A percentile compares a stretch with the other conserved stretches of the same genome.
Evolutionary conservation across 2,113 vertebrate species (phyloP).

Genomic region (Reinhardtius hippoglossoides): DNA sequence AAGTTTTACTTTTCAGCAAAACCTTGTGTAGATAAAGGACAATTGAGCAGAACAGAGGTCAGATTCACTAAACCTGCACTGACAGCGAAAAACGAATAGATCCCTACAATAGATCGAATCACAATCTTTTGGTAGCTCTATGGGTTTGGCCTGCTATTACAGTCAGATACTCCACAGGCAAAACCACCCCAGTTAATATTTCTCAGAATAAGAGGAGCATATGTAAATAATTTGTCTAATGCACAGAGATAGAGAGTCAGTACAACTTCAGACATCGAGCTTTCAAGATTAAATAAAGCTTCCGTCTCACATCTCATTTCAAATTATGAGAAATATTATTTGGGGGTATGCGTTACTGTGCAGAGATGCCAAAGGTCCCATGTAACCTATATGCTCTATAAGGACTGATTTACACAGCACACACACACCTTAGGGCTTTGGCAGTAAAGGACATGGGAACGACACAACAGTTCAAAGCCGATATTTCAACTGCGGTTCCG

Average conservation of each 20-base stretch:
- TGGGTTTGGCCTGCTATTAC: conserved; percentile 2
- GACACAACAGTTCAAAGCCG: conserved; percentile 12
- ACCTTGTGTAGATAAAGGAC: neutral
- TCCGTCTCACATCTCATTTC: neutral
- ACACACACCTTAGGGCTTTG: conserved; percentile 29
- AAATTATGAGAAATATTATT: conserved; percentile 48
- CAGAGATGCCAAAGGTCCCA: conserved; percentile 35
- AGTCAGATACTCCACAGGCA: conserved; percentile 28
- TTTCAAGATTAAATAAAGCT: neutral
- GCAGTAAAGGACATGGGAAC: conserved; percentile 26
- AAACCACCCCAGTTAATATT: conserved; percentile 48
- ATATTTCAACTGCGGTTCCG: conserved; percentile 33
- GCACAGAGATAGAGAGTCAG: neutral
- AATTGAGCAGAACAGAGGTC: conserved; percentile 7
- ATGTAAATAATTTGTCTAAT: neutral
- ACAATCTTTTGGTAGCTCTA: conserved; percentile 10
- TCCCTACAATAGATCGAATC: conserved; percentile 1
- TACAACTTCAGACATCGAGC: neutral
- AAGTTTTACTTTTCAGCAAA: conserved; percentile 25
- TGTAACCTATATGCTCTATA: conserved; percentile 3
- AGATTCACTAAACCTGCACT: conserved; percentile 5
- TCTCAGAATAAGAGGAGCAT: conserved; percentile 9
- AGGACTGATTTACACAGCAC: conserved; percentile 16
- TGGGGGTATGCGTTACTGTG: conserved; percentile 30
- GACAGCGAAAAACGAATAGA: conserved; percentile 5